Evolutionary conservation across 2,113 vertebrate genomes (phyloP), one percentile per base, ranked within the genome.

Genomic region (Mesembrinibis cayennensis): DNA sequence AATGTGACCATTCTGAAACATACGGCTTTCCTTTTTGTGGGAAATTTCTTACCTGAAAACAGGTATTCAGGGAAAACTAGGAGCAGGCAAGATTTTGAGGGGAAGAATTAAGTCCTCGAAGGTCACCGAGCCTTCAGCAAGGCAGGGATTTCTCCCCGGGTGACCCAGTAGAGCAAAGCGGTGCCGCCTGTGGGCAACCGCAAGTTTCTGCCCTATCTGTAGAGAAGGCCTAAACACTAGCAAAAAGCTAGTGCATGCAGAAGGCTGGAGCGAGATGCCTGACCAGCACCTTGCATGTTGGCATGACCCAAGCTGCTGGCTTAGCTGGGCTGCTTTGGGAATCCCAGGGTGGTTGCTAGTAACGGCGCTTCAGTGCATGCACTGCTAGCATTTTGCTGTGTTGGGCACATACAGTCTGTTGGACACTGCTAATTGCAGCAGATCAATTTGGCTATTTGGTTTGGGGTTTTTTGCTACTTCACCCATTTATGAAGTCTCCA

Each of bases 281-380:
- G 32, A n/a, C 10, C 47, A 34, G 36, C 7, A 3, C n/a, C 42
- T 30, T 26, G 38, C 19, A 5, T 26, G 26, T 63, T 3, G 3
- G 29, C 58, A 66, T 1, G 3, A 56, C 42, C 32, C 56, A 25
- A 52, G 45, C 49, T 83, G 38, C 55, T 63, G 44, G 22, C 38
- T 38, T 69, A 58, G 44, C 67, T 9, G 36, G 77, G 25, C 44
- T 47, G 34, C 21, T 45, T 42, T 29, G 61, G 50, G 38, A 78
- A 59, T 44, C 36, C 25, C 47, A 8, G 50, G 25, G 15, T 58
- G 40, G 16, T 25, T 63, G 40, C 40, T 59, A 2, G n/a, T 26
- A 9, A 34, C 4, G 6, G n/a, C 1, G 1, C 53, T 42, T 62
- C 49, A 13, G 1, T 9, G 44, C 16, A 2, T 10, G 30, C 40